Conservation (phyloP, 2,113 vertebrate genomes). For the Lepus americanus region DNA sequence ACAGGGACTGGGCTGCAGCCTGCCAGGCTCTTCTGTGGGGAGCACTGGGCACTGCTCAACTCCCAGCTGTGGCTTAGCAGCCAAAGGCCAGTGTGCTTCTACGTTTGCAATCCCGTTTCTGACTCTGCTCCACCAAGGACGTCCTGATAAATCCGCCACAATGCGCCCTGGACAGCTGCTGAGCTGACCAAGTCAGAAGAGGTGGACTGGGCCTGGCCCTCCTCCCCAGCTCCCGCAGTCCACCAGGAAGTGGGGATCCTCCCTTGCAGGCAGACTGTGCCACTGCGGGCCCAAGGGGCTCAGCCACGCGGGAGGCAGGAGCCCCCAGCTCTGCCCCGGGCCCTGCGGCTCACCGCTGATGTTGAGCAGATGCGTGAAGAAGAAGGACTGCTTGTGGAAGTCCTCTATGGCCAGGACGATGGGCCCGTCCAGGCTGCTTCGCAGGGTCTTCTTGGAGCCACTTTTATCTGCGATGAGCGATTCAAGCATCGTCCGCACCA, state of each 20-base stretch:
- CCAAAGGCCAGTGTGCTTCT: not conserved
- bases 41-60: not conserved
- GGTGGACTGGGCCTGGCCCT: not conserved
- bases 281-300: fast-evolving
- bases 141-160: not conserved
- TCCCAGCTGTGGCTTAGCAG: not conserved
- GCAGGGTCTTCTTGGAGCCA: constrained; percentile 98
- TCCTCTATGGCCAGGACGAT: constrained; percentile 98
- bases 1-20: not conserved
- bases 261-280: not conserved
- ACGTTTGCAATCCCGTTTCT: not conserved
- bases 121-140: not conserved
- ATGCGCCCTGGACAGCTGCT: not conserved
- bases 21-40: not conserved
- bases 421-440: constrained; percentile 97
- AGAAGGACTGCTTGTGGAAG: constrained; percentile 99
- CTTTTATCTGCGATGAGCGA: constrained; percentile 99
- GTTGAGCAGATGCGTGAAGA: constrained; percentile 98
- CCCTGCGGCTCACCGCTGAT: constrained; percentile 93
- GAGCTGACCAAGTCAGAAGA: not conserved
- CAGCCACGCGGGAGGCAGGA: fast-evolving
- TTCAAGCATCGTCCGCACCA: constrained; percentile 99
- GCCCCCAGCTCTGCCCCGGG: not conserved
- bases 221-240: not conserved
- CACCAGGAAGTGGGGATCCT: not conserved